Evolutionary conservation across 1,140 invertebrate genomes (phyloP), one percentile per base, ranked within the genome.

Genomic region (Heliconius himera): DNA sequence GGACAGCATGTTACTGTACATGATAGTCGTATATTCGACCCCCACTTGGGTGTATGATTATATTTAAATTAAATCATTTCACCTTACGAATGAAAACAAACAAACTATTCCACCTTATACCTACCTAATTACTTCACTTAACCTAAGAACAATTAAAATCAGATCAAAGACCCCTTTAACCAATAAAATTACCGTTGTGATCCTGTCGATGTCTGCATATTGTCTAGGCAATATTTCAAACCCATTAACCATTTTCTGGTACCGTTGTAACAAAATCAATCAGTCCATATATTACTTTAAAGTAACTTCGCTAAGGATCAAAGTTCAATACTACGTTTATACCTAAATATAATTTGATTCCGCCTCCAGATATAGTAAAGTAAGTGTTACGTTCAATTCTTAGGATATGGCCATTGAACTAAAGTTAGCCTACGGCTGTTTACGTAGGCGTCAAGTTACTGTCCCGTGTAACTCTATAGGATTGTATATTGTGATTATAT

Each of bases 341-440:
- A 26, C 60, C 60, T 66, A 66, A 66, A 71, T 60, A 70, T 41
- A 70, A 75, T 74, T 74, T 60, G 73, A 60, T 73, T 46, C 77
- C 81, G 81, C 77, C 81, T 79, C 81, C 77, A 75, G 77, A 76
- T 70, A 73, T 81, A 82, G 81, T 72, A 76, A 82, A 79, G 70
- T 78, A 78, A 74, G 74, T 76, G 77, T 73, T 73, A 41, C 20
- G 66, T 74, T 76, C 74, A 78, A 71, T 79, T 79, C 54, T 71
- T 72, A 70, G 79, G 51, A 73, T 76, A 80, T 76, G 70, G 75
- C 70, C 33, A 73, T 77, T 81, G 79, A 74, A 77, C 79, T 74
- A 56, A 66, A 66, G 22, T 66, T 11, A 13, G 49, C 72, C 36
- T 76, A 75, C 77, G 80, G 74, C 74, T 76, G 56, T 76, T 9